Evolutionary conservation across 2,888 invertebrate genomes (phyloP).

Genomic region (Epistrophe eligans): DNA sequence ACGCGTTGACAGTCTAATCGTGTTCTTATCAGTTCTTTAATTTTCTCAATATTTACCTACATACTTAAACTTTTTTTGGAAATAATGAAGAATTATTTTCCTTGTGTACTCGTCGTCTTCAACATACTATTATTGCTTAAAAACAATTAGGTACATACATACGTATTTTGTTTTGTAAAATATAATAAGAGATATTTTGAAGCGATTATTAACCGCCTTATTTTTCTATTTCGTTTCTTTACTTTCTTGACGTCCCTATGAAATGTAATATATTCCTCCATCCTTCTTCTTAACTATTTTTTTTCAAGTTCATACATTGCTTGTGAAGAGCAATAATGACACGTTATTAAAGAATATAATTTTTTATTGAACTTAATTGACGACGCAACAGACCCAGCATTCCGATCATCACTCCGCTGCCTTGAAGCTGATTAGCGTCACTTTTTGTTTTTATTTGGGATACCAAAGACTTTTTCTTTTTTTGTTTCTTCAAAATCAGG

Average conservation of each 20-base stretch:
- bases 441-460: slow-evolving; percentile 10
- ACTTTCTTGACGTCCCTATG: background rate
- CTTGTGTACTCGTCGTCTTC: too few species aligned
- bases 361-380: slow-evolving; percentile 68
- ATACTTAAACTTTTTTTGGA: too few species aligned
- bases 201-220: background rate
- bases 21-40: too few species aligned
- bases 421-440: slow-evolving; percentile 26
- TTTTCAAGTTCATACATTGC: slow-evolving; percentile 49
- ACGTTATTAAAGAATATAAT: slow-evolving; percentile 51
- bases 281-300: slow-evolving; percentile 15
- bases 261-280: background rate
- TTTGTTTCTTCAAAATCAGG: slow-evolving; percentile 4
- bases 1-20: too few species aligned
- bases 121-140: too few species aligned
- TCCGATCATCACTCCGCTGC: slow-evolving; percentile 53
- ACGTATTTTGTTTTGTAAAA: background rate
- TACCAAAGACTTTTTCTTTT: background rate
- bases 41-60: too few species aligned
- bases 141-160: too few species aligned
- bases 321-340: slow-evolving; percentile 32
- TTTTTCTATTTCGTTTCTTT: background rate
- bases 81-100: too few species aligned
- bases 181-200: too few species aligned
- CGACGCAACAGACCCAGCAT: slow-evolving; percentile 59